These are phyloP conservation scores for Buphagus erythrorhynchus DNA, from an alignment of 2,797 vertebrate genomes.

Conservation along the genomic window DNA sequence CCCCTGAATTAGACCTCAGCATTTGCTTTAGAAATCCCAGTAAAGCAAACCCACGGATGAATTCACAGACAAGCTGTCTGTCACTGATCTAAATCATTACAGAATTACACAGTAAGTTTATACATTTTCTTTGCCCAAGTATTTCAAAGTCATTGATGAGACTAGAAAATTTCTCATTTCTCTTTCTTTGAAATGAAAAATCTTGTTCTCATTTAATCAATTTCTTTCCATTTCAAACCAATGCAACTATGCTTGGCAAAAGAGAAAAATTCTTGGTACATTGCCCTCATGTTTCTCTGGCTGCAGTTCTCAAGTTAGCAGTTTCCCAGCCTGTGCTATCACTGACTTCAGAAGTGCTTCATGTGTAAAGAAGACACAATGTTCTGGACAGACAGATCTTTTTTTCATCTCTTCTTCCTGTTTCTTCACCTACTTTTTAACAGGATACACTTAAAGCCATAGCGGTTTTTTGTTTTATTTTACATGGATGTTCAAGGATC, in stretches of 20 bases:
- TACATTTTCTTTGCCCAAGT: constrained; percentile 57
- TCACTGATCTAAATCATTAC: constrained; percentile 64
- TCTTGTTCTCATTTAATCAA: constrained; percentile 17
- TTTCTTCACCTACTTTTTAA: not conserved
- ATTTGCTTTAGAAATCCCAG: constrained; percentile 12
- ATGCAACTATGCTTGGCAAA: not conserved
- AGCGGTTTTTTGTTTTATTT: not conserved
- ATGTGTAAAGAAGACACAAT: not conserved
- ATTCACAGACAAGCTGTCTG: constrained; percentile 54
- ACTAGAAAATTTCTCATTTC: constrained; percentile 43
- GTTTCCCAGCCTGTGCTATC: not conserved
- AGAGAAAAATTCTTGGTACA: not conserved
- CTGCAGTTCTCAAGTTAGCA: not conserved
- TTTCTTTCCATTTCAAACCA: not conserved
- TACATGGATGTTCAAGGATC: not conserved
- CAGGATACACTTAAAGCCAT: not conserved
- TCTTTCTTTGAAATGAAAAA: constrained; percentile 21
- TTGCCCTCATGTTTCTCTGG: not conserved
- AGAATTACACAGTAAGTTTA: constrained; percentile 61
- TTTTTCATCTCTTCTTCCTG: not conserved
- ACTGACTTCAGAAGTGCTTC: not conserved
- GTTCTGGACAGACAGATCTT: not conserved
- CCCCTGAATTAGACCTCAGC: constrained; percentile 59
- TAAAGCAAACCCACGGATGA: constrained; percentile 23
- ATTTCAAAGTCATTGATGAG: constrained; percentile 58